Evolutionary conservation across 2,113 vertebrate species (phyloP).

Genomic region (Aphyosemion australe): DNA sequence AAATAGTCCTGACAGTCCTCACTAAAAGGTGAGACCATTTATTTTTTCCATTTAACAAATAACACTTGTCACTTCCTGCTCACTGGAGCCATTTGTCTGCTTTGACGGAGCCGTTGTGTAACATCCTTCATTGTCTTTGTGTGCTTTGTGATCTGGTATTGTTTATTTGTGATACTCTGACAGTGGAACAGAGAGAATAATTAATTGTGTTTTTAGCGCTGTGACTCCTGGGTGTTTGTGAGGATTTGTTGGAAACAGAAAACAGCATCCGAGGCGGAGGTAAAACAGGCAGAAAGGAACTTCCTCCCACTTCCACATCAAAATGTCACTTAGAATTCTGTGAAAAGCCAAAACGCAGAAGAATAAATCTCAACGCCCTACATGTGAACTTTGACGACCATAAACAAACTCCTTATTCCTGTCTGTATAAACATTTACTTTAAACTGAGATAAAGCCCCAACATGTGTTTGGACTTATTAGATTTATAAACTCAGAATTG

Average conservation of each 20-base stretch:
- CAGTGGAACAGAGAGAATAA: slow-evolving; percentile 61
- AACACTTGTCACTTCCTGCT: slow-evolving; percentile 26
- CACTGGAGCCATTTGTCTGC: slow-evolving; percentile 12
- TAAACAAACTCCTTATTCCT: slow-evolving; percentile 26
- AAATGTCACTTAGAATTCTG: slow-evolving; percentile 41
- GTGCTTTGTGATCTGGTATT: slow-evolving; percentile 40
- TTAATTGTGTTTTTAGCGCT: slow-evolving; percentile 42
- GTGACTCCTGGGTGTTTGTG: slow-evolving; percentile 39
- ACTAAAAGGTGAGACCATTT: slow-evolving; percentile 1
- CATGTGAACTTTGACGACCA: slow-evolving; percentile 20
- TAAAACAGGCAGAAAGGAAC: slow-evolving; percentile 21
- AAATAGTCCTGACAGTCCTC: neutral
- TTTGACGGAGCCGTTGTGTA: slow-evolving; percentile 16
- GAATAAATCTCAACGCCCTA: slow-evolving; percentile 19
- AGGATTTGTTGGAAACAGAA: slow-evolving; percentile 50
- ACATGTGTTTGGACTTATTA: neutral
- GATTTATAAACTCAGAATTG: slow-evolving; percentile 20
- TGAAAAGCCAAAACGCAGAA: slow-evolving; percentile 14
- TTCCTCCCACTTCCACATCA: slow-evolving; percentile 51
- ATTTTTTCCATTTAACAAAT: slow-evolving; percentile 25
- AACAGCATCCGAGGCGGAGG: slow-evolving; percentile 27
- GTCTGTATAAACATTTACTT: slow-evolving; percentile 32
- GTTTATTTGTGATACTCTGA: slow-evolving; percentile 62
- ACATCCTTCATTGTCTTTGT: slow-evolving; percentile 18
- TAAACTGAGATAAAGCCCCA: slow-evolving; percentile 25